These are phyloP conservation scores for Rhopilema esculentum DNA, from an alignment of 30 jellyfish, hydroid and myxozoan species.

Conservation along the genomic window DNA sequence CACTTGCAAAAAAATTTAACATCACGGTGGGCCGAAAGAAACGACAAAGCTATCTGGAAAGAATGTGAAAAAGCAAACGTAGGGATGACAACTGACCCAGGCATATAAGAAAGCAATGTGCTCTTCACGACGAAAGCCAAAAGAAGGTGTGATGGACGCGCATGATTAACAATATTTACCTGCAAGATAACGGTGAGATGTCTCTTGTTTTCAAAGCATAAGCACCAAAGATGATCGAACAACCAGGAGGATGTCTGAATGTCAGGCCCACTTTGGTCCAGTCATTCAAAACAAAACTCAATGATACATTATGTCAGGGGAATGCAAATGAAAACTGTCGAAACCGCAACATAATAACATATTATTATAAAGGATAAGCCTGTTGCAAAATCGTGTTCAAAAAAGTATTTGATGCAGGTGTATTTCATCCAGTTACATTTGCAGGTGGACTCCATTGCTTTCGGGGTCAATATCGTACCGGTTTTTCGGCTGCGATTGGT, in stretches of 20 bases:
- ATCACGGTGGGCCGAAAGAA: slow-evolving; percentile 11
- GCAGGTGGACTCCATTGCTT: too few relatives aligned
- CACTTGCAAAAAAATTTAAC: slow-evolving; percentile 27
- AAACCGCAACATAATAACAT: too few relatives aligned
- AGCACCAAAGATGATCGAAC: too few relatives aligned
- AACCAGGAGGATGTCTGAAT: neutral
- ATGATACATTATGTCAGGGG: too few relatives aligned
- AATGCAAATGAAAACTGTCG: neutral
- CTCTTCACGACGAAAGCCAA: neutral
- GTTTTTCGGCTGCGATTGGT: too few relatives aligned
- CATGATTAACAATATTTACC: neutral
- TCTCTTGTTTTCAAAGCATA: too few relatives aligned
- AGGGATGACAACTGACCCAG: neutral
- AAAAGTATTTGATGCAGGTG: too few relatives aligned
- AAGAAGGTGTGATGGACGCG: neutral
- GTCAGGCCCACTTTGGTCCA: neutral
- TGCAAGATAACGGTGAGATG: too few relatives aligned
- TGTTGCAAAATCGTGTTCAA: too few relatives aligned
- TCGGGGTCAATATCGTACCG: too few relatives aligned
- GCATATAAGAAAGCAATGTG: neutral
- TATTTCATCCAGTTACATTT: too few relatives aligned
- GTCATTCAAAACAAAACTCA: neutral
- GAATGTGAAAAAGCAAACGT: neutral
- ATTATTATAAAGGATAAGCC: too few relatives aligned
- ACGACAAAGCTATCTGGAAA: slow-evolving; percentile 26